Base-by-base conservation (phyloP, 2,888 invertebrate genomes). In the Chrysopilus asiliformis region DNA sequence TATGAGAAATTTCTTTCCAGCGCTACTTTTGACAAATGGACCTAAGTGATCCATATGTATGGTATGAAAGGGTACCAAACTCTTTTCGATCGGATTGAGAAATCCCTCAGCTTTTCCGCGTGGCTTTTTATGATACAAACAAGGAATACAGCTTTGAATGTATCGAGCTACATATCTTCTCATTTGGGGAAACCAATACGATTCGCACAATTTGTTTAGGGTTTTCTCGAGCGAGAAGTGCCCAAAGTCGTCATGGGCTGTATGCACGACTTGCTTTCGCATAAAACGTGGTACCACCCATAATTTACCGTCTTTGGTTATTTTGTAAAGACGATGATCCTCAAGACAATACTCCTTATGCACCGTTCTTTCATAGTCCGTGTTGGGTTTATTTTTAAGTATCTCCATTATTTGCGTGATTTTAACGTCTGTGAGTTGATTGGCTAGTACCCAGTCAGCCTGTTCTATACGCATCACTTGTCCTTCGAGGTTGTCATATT, bases 181-280 rank as follows among this genome's bases (percentile, higher is more conserved):
- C 57, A 60, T 56, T 4, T 49, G 47, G 1, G 53, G 51, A 39
- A 64, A 63, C 57, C 58, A 64, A 45, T 57, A 65, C 9, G 47
- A 41, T 19, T 49, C 45, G 1, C 41, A 25, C 46, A 50, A 18
- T 46, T 49, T n/a, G 36, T 48, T 30, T 46, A 52, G 5, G 43
- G 33, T n/a, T 47, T 55, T 41, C 7, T 44, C 39, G 2, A 38
- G 8, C 2, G 40, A 36, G 27, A 42, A 37, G 34, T 44, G 43
- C 6, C 39, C 44, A 19, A 39, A 18, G 16, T 45, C 39, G 9
- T 46, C 43, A 22, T 47, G 46, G 8, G 35, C 36, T 32, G 19
- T 22, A n/a, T n/a, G n/a, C 53, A 7, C 47, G 50, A 16, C 48
- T 43, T n/a, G n/a, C n/a, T n/a, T n/a, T n/a, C n/a, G n/a, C n/a